Evolutionary conservation across 2,113 vertebrate species (phyloP).

Genomic region (Bucco capensis): DNA sequence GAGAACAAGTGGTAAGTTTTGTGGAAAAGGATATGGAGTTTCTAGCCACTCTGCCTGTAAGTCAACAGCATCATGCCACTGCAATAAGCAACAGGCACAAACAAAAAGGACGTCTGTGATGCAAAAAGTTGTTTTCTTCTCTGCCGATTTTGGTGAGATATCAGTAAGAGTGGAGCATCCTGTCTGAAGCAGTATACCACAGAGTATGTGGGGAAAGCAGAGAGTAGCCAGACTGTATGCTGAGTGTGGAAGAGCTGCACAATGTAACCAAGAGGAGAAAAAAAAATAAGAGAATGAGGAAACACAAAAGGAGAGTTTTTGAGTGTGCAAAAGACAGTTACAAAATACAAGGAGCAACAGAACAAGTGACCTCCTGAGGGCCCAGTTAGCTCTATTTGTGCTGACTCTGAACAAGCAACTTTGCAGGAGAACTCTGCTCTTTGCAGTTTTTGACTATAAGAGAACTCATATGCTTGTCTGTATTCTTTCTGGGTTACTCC

Average conservation of each 20-base stretch:
- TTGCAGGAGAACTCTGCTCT: neutral
- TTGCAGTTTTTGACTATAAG: neutral
- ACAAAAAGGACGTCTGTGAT: neutral
- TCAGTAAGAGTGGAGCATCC: neutral
- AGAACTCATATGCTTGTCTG: rapidly evolving
- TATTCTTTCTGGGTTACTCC: neutral
- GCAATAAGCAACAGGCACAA: neutral
- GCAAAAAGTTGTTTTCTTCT: neutral
- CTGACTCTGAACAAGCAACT: neutral
- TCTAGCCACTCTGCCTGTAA: neutral
- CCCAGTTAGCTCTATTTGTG: neutral
- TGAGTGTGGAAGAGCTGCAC: neutral
- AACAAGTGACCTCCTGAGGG: neutral
- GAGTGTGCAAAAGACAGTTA: neutral
- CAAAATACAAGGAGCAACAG: neutral
- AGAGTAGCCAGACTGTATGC: neutral
- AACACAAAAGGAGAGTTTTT: neutral
- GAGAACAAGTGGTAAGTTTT: neutral
- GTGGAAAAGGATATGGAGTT: neutral
- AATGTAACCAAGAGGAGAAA: no score
- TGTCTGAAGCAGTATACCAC: neutral
- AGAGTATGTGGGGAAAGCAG: neutral
- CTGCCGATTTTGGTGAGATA: neutral
- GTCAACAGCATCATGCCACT: neutral
- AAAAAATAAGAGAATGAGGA: neutral